Base-by-base conservation (phyloP, 1,140 invertebrate species). In the Spodoptera frugiperda region DNA sequence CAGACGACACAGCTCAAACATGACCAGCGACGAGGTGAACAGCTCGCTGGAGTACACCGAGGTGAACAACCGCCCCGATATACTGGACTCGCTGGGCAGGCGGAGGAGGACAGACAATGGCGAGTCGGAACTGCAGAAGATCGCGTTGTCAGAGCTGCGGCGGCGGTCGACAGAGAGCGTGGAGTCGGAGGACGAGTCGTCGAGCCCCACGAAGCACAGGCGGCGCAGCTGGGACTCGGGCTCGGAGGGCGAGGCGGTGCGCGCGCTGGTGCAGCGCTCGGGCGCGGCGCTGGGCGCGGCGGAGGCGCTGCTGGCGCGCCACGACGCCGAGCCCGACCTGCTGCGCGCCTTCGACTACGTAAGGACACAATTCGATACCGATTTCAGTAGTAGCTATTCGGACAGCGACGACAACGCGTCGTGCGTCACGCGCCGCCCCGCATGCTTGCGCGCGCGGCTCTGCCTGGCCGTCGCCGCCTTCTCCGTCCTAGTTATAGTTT, bases 231-330 rank as follows among this genome's bases (percentile, higher is more conserved):
- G 89, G 89, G 84, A 83, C 79, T 95, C 95, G 51, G 96, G 96
- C 79, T 96, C 96, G n/a, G 96, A 96, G 89, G 84, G 95, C 19
- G 96, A 96, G 68, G 96, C 96, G 79, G 93, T 96, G 54, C 91
- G 95, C 53, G 91, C 96, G 82, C 89, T 96, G 15, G 88, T 94
- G 33, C 87, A 89, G n/a, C 86, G 92, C 17, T 94, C 94, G 19
- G 89, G 90, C 72, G 76, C 89, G 33, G 91, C 92, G 81, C 82
- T 94, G 71, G 91, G 91, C 33, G 90, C 84, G 70, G 87, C 94
- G 0, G 93, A 94, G 84, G 89, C 89, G 17, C 61, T 90, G 71
- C 84, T 95, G 84, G 90, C 88, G 44, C 87, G 90, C 49, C 90
- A 93, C 63, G 93, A 93, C 76, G 75, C 88, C 0, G 89, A 89